Evolutionary conservation across 2,113 vertebrate species (phyloP).

Genomic region (Ginglymostoma cirratum): DNA sequence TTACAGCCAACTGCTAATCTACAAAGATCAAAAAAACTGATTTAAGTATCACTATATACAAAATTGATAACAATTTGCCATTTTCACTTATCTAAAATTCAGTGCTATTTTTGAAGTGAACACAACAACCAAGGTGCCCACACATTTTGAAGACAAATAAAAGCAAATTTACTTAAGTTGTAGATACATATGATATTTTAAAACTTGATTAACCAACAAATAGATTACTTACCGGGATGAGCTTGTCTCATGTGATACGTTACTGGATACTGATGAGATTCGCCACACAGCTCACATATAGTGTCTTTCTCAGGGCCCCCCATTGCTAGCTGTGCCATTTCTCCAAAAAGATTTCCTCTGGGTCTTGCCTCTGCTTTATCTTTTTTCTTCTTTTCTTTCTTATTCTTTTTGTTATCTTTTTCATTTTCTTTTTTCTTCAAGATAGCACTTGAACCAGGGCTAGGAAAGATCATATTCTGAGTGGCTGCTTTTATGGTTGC

Average conservation of each 20-base stretch:
- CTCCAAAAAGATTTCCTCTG: slow-evolving; percentile 92
- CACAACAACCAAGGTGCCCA: neutral
- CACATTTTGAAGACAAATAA: neutral
- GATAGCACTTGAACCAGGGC: slow-evolving; percentile 91
- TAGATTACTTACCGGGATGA: slow-evolving; percentile 72
- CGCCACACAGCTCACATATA: slow-evolving; percentile 93
- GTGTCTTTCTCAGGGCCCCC: slow-evolving; percentile 97
- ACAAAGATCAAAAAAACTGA: neutral
- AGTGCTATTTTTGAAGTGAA: neutral
- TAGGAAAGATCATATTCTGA: slow-evolving; percentile 99
- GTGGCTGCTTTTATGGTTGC: slow-evolving; percentile 97
- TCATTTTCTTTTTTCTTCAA: slow-evolving; percentile 93
- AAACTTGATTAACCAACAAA: slow-evolving; percentile 29
- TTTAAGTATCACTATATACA: no score
- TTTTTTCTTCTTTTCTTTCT: slow-evolving; percentile 98
- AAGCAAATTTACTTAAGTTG: neutral
- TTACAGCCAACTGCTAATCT: neutral
- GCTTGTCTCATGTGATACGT: slow-evolving; percentile 98
- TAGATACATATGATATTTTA: neutral
- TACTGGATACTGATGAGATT: slow-evolving; percentile 94
- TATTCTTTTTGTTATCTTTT: slow-evolving; percentile 85
- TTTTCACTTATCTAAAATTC: neutral
- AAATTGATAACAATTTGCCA: neutral
- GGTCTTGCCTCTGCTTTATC: slow-evolving; percentile 88
- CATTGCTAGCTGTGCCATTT: slow-evolving; percentile 95